Evolutionary conservation across 64 coral and sea anemone genomes (phyloP).

Genomic region (Montipora cactus): DNA sequence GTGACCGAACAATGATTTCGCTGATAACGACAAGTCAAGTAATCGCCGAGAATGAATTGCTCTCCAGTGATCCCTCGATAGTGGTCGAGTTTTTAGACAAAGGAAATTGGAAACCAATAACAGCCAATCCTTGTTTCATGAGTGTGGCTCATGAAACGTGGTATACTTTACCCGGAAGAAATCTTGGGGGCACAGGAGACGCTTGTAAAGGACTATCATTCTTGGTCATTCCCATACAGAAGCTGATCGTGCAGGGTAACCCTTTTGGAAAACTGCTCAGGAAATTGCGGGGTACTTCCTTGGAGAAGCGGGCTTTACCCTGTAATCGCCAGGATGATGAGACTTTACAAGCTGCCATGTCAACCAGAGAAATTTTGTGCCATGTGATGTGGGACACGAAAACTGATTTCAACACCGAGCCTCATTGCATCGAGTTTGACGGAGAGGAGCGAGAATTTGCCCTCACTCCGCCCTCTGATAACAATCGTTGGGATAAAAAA

Average conservation of each 20-base stretch:
- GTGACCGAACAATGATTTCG: not conserved
- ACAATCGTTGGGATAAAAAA: not conserved
- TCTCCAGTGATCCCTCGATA: not conserved
- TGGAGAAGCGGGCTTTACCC: not conserved
- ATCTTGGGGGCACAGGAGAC: too few species aligned
- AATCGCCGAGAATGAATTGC: not conserved
- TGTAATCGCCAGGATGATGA: not conserved
- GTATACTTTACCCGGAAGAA: not conserved
- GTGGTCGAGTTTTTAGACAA: not conserved
- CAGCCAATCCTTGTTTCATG: not conserved
- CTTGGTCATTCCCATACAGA: too few species aligned
- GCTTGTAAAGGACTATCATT: too few species aligned
- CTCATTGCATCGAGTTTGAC: not conserved
- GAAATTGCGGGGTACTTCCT: not conserved
- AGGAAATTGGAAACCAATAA: not conserved
- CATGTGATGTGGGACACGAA: not conserved
- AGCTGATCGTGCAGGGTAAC: too few species aligned
- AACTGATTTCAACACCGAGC: not conserved
- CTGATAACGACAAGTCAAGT: constrained; percentile 42
- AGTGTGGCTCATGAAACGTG: too few species aligned
- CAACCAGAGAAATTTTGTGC: constrained; percentile 6
- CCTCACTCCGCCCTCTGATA: not conserved
- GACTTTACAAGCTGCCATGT: not conserved
- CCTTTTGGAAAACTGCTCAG: too few species aligned
- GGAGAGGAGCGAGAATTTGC: not conserved